phyloP scores from a whole-genome alignment of 2,797 vertebrate genomes.

The Hozukius guyotensis region DNA sequence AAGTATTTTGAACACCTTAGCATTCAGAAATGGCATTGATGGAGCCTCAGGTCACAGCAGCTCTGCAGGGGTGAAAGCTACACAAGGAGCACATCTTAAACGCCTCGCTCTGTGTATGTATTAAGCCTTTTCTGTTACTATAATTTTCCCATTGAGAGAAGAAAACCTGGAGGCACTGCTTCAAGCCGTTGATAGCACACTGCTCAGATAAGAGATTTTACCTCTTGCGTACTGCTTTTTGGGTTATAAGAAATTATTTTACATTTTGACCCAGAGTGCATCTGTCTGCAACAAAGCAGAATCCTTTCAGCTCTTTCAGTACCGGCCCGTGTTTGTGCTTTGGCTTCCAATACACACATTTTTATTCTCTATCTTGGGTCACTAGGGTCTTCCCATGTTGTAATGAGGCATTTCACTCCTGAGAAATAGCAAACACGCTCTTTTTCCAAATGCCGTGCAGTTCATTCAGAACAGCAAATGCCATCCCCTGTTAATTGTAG shows the following conservation, averaged over 20 bases:
- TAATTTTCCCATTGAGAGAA: constrained; percentile 20
- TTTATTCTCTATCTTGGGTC: neutral
- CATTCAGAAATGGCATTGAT: constrained; percentile 13
- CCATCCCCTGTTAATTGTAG: neutral
- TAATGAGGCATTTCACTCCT: neutral
- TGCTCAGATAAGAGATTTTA: constrained; percentile 10
- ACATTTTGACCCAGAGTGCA: constrained; percentile 9
- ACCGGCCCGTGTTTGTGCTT: neutral
- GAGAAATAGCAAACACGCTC: neutral
- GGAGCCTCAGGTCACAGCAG: constrained; percentile 19
- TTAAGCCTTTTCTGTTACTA: constrained; percentile 10
- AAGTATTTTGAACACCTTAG: neutral
- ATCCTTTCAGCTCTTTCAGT: neutral
- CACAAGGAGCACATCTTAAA: constrained; percentile 22
- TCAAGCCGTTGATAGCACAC: constrained; percentile 26
- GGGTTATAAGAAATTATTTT: neutral
- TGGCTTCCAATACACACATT: neutral
- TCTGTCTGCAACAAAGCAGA: neutral
- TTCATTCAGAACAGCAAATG: neutral
- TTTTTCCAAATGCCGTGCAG: neutral
- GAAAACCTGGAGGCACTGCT: constrained; percentile 32
- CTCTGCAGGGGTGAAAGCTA: constrained; percentile 13
- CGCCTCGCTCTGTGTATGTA: constrained; percentile 18
- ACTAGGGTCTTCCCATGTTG: neutral
- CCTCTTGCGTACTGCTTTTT: constrained; percentile 1